Evolutionary conservation across 2,888 invertebrate genomes (phyloP).

Genomic region (Napeogenes sylphis): DNA sequence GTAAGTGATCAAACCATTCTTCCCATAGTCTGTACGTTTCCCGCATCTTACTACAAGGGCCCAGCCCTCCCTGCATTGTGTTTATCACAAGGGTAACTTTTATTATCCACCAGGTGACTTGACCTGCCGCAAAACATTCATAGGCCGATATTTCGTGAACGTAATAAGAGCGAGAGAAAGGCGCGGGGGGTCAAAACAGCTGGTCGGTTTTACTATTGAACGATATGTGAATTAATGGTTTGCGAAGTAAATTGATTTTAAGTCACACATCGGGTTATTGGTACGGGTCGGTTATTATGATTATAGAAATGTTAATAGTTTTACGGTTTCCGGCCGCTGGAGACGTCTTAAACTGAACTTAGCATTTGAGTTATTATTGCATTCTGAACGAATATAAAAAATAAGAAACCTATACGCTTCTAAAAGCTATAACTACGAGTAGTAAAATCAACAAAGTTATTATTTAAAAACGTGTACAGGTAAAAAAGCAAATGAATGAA

Average conservation of each 20-base stretch:
- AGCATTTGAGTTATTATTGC: no score
- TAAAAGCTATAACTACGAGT: no score
- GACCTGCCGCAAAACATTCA: slow-evolving; percentile 50
- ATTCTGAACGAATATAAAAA: no score
- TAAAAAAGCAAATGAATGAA: no score
- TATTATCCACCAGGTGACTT: slow-evolving; percentile 53
- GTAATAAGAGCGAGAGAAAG: slow-evolving; percentile 35
- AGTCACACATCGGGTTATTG: slow-evolving; percentile 42
- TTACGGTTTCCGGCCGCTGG: slow-evolving; percentile 9
- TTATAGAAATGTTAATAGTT: slow-evolving; percentile 23
- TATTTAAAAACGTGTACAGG: no score
- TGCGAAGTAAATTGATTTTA: slow-evolving; percentile 72
- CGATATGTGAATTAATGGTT: slow-evolving; percentile 71
- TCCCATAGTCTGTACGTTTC: slow-evolving; percentile 39
- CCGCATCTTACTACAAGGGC: slow-evolving; percentile 55
- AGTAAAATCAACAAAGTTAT: no score
- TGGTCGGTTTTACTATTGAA: slow-evolving; percentile 58
- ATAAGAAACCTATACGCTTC: no score
- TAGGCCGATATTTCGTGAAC: slow-evolving; percentile 31
- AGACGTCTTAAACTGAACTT: no score
- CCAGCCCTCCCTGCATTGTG: slow-evolving; percentile 71
- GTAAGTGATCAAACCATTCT: slow-evolving; percentile 59
- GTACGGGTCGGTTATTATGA: slow-evolving; percentile 27
- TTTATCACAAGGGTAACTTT: slow-evolving; percentile 70
- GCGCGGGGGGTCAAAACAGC: slow-evolving; percentile 36